These are phyloP conservation scores for Aproaerema taeniolella DNA, from an alignment of 2,888 invertebrate species.

Conservation along the genomic window DNA sequence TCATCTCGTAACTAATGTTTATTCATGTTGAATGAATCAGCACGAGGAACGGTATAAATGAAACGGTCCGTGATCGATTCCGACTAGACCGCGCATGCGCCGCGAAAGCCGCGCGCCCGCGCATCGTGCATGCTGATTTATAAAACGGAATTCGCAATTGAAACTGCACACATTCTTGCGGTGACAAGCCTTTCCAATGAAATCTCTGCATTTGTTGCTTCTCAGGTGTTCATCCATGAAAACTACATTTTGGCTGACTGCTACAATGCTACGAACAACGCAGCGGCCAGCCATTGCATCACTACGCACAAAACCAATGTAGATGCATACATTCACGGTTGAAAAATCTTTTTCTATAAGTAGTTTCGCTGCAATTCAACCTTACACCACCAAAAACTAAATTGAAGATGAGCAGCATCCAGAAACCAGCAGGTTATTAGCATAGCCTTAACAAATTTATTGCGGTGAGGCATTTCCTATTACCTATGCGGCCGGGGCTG, in stretches of 20 bases:
- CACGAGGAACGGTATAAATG: slow-evolving; percentile 32
- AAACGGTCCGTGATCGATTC: slow-evolving; percentile 47
- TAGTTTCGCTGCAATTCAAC: too few relatives aligned
- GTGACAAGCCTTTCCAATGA: slow-evolving; percentile 10
- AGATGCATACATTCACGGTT: too few relatives aligned
- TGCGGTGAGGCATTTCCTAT: slow-evolving; percentile 62
- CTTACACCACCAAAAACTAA: too few relatives aligned
- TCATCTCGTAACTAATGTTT: slow-evolving; percentile 23
- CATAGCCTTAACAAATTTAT: slow-evolving; percentile 49
- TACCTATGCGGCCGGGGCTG: slow-evolving; percentile 54
- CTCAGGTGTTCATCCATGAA: slow-evolving; percentile 8
- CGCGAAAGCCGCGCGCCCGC: slow-evolving; percentile 51
- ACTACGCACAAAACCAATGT: too few relatives aligned
- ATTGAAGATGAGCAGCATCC: slow-evolving; percentile 26
- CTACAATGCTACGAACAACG: too few relatives aligned
- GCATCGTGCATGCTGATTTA: slow-evolving; percentile 46
- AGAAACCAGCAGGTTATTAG: slow-evolving; percentile 34
- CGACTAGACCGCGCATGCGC: slow-evolving; percentile 35
- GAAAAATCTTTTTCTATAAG: too few relatives aligned
- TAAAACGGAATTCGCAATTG: slow-evolving; percentile 43
- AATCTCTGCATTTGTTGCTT: slow-evolving; percentile 11
- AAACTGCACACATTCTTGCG: slow-evolving; percentile 25
- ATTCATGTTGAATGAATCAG: slow-evolving; percentile 41
- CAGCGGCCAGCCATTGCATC: too few relatives aligned
- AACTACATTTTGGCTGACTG: too few relatives aligned